Conservation (phyloP, 1,140 invertebrate genomes). For the Lepidurus couesii region DNA sequence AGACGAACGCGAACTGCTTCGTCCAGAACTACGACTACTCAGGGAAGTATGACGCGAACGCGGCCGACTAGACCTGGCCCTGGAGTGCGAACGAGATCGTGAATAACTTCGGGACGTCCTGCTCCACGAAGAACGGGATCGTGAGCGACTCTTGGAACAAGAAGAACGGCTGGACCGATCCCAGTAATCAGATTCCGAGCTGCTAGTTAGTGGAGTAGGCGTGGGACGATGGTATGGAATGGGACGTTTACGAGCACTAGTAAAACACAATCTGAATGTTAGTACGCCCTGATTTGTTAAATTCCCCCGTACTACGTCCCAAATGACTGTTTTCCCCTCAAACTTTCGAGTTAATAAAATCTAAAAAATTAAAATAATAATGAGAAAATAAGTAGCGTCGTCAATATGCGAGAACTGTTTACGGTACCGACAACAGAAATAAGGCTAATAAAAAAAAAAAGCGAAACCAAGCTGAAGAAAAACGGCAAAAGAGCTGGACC, state of each 20-base stretch:
- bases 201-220: slow-evolving; percentile 48
- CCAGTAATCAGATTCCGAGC: slow-evolving; percentile 24
- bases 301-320: background rate
- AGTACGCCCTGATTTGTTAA: background rate
- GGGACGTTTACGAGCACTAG: slow-evolving; percentile 79
- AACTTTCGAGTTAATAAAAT: no score
- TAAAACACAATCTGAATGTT: slow-evolving; percentile 39
- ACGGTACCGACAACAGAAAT: background rate
- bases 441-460: background rate
- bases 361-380: background rate
- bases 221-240: slow-evolving; percentile 81
- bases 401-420: background rate
- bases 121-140: background rate
- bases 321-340: background rate
- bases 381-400: background rate
- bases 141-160: slow-evolving; percentile 13
- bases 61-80: background rate
- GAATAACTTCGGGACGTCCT: slow-evolving; percentile 2
- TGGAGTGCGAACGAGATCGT: background rate
- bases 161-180: background rate
- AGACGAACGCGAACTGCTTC: background rate
- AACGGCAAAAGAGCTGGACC: background rate
- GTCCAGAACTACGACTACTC: background rate
- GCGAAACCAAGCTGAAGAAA: slow-evolving; percentile 18
- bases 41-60: background rate